Evolutionary conservation across 2,888 invertebrate genomes (phyloP).

Genomic region (Luperina testacea): DNA sequence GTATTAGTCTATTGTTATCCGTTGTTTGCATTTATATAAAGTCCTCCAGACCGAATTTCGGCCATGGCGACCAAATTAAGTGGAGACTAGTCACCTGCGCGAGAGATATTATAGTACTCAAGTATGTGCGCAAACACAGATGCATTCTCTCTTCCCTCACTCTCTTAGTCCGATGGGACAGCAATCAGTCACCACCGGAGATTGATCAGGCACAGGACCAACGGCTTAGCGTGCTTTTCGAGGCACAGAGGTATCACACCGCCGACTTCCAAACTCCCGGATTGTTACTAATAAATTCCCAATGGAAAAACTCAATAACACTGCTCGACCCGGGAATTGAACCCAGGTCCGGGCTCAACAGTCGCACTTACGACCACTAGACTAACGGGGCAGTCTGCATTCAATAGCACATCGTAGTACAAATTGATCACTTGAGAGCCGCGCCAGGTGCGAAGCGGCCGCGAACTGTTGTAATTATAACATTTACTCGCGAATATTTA

Average conservation of each 20-base stretch:
- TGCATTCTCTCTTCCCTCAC: no score
- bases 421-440: constrained; percentile 50
- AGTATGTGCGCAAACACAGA: no score
- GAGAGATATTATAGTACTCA: no score
- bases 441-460: constrained; percentile 41
- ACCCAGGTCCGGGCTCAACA: neutral
- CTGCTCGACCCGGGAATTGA: neutral
- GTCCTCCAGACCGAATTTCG: no score
- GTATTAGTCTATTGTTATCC: constrained; percentile 13
- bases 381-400: constrained; percentile 20
- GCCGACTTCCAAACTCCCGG: no score
- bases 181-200: neutral
- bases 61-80: no score
- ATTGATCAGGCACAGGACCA: neutral
- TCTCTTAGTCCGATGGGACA: no score
- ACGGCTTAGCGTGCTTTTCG: no score
- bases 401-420: constrained; percentile 35
- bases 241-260: no score
- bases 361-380: neutral
- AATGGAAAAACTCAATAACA: neutral
- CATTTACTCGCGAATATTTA: constrained; percentile 47
- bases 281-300: neutral
- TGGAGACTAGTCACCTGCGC: no score
- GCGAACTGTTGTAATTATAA: constrained; percentile 32
- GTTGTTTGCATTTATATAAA: constrained; percentile 26